Percentiles rank a stretch among this genome's conserved stretches.
Evolutionary conservation across 2,888 invertebrate species (phyloP).

Genomic region (Crossocerus cetratus): DNA sequence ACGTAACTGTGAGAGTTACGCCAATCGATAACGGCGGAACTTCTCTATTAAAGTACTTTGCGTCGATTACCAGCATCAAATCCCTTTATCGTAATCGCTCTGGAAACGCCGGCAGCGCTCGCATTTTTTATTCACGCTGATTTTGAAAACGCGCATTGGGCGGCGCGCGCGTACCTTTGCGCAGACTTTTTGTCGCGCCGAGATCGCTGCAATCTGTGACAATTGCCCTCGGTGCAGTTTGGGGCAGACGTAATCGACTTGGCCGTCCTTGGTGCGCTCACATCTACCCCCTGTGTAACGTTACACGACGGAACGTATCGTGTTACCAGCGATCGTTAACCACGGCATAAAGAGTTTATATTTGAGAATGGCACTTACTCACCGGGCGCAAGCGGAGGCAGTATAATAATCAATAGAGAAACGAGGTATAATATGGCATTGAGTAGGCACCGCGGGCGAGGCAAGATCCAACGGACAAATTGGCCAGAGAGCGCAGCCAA

Average conservation of each 20-base stretch:
- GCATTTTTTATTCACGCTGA: too few species aligned
- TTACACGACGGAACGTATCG: constrained; percentile 72
- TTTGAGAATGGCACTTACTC: constrained; percentile 59
- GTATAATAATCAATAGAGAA: constrained; percentile 14
- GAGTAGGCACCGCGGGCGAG: constrained; percentile 30
- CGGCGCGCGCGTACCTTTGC: too few species aligned
- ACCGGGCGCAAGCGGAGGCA: constrained; percentile 26
- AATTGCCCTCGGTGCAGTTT: constrained; percentile 34
- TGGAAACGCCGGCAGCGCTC: too few species aligned
- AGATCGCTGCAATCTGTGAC: constrained; percentile 23
- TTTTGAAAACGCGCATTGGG: too few species aligned
- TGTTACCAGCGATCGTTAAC: constrained; percentile 72
- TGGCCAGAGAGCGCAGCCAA: constrained; percentile 12
- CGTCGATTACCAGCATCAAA: not conserved
- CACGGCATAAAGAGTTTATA: constrained; percentile 65
- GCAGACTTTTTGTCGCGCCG: not conserved
- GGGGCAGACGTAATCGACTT: constrained; percentile 63
- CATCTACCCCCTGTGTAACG: constrained; percentile 66
- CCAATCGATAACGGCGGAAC: constrained; percentile 28
- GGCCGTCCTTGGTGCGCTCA: constrained; percentile 63
- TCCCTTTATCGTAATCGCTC: too few species aligned
- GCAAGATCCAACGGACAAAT: constrained; percentile 54
- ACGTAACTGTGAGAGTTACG: constrained; percentile 47
- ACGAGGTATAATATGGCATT: constrained; percentile 60
- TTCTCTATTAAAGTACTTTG: constrained; percentile 3